Conservation (phyloP, 2,113 vertebrate species). For the Scomber scombrus region DNA sequence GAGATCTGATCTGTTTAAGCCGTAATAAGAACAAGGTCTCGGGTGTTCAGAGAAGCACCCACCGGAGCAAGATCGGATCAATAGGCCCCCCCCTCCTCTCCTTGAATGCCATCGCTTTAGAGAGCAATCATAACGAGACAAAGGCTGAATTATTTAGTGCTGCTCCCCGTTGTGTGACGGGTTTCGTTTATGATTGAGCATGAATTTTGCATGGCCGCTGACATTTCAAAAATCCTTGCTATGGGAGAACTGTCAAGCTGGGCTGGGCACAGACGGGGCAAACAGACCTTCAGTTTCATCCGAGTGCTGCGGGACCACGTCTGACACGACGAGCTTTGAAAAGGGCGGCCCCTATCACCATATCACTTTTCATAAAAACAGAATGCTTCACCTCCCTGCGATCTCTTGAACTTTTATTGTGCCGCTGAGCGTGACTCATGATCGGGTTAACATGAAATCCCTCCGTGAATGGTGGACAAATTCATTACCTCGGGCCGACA, state of each 20-base stretch:
- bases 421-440: constrained; percentile 25
- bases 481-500: constrained; percentile 57
- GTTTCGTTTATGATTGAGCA: constrained; percentile 81
- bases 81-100: constrained; percentile 17
- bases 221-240: constrained; percentile 76
- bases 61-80: constrained; percentile 45
- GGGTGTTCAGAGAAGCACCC: constrained; percentile 67
- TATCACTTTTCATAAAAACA: constrained; percentile 79
- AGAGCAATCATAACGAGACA: constrained; percentile 74
- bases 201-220: constrained; percentile 85
- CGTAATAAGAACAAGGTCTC: constrained; percentile 65
- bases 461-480: constrained; percentile 50
- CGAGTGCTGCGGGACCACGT: constrained; percentile 22
- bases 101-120: constrained; percentile 69
- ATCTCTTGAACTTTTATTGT: constrained; percentile 77
- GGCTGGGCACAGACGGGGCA: constrained; percentile 17
- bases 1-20: constrained; percentile 69
- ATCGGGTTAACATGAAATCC: constrained; percentile 65
- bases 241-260: constrained; percentile 41
- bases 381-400: constrained; percentile 77
- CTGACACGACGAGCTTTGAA: constrained; percentile 48
- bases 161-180: constrained; percentile 66
- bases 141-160: constrained; percentile 83
- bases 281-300: constrained; percentile 52
- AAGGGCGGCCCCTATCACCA: constrained; percentile 17